Conservation (phyloP, 2,113 vertebrate genomes). For the Onychorhynchus coronatus region DNA sequence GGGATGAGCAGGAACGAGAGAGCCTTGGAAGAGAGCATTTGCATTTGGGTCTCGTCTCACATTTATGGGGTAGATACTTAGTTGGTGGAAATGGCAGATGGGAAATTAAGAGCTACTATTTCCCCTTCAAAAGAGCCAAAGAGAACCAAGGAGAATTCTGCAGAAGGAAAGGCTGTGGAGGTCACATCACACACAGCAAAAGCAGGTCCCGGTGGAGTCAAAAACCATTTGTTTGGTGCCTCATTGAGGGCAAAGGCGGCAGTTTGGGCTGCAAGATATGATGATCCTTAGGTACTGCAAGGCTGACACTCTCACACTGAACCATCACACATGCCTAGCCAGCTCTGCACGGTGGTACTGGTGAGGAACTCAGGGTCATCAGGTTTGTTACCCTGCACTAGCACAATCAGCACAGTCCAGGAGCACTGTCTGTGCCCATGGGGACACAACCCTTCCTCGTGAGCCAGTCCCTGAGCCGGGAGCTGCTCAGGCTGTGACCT, state of each 20-base stretch:
- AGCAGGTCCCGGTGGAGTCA: neutral
- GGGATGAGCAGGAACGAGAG: neutral
- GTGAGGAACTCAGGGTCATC: neutral
- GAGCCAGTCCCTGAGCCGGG: neutral
- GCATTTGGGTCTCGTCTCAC: neutral
- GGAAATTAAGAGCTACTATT: neutral
- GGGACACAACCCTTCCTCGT: neutral
- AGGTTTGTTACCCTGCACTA: too few species aligned
- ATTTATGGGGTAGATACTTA: neutral
- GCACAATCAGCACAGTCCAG: fast-evolving
- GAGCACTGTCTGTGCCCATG: neutral
- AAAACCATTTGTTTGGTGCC: neutral
- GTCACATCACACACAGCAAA: neutral
- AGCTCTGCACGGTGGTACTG: fast-evolving
- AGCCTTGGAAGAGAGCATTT: fast-evolving
- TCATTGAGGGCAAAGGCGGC: neutral
- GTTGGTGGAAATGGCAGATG: neutral
- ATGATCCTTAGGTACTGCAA: fast-evolving
- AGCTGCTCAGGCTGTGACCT: neutral
- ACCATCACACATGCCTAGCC: fast-evolving
- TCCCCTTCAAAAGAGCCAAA: neutral
- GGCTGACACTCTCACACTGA: neutral
- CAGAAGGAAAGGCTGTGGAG: neutral
- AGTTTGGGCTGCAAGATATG: neutral
- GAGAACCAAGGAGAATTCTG: neutral